These are phyloP conservation scores for Taurulus bubalis DNA, from an alignment of 2,113 vertebrate genomes.

Conservation along the genomic window DNA sequence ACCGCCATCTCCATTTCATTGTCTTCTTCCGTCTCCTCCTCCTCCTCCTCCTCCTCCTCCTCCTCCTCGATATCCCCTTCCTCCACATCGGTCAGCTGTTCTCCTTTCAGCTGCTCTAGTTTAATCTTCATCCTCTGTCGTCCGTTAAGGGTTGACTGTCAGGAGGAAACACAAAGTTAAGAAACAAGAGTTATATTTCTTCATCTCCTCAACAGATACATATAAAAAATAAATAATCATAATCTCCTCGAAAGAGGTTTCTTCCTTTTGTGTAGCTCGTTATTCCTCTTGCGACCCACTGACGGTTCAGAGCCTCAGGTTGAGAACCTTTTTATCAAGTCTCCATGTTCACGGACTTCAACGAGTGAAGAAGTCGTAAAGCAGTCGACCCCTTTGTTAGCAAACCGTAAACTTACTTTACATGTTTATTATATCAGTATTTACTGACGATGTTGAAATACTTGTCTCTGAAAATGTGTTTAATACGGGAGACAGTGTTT, in stretches of 20 bases:
- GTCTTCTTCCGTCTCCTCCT: background rate
- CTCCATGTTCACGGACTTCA: no score
- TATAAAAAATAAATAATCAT: background rate
- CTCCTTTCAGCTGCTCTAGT: conserved; percentile 48
- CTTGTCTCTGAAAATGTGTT: background rate
- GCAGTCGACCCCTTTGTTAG: no score
- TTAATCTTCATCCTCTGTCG: conserved; percentile 28
- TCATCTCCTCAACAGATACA: background rate
- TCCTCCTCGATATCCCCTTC: conserved; percentile 28
- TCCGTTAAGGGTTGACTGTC: conserved; percentile 41
- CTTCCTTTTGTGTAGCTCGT: no score
- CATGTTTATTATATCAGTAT: background rate
- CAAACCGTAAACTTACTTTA: background rate
- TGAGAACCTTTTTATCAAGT: no score
- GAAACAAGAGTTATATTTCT: background rate
- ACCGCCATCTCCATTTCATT: background rate
- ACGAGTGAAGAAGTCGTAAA: no score
- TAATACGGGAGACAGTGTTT: background rate
- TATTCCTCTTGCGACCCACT: no score
- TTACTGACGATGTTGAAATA: background rate
- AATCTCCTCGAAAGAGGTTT: background rate
- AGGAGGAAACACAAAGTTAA: background rate
- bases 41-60: background rate
- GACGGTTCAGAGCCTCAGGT: background rate
- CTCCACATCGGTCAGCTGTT: conserved; percentile 37